Percentiles rank a stretch among this genome's conserved stretches.
phyloP scores from a whole-genome alignment of 2,113 vertebrate species.

The Clupea harengus region DNA sequence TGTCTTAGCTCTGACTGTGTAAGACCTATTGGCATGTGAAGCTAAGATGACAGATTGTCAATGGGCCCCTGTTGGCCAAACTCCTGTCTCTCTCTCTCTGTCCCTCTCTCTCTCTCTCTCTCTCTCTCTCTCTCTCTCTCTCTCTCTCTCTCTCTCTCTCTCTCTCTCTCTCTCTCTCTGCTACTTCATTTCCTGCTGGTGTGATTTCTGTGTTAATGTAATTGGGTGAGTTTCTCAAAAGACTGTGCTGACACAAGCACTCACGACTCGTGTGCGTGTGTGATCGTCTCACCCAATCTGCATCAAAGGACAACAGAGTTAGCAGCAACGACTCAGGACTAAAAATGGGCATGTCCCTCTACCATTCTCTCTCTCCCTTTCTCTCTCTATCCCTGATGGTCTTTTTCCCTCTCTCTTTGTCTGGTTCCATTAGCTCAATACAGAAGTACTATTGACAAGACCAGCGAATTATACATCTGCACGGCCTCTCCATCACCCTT shows the following conservation, averaged over 20 bases:
- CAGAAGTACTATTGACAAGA: background rate
- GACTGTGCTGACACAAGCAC: conserved; percentile 5
- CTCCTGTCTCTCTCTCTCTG: background rate
- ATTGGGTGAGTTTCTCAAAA: background rate
- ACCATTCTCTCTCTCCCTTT: conserved; percentile 1
- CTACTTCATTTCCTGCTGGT: background rate
- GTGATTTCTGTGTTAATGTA: background rate
- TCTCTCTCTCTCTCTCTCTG: background rate
- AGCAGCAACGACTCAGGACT: background rate
- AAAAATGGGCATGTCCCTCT: background rate
- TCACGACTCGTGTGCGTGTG: conserved; percentile 5
- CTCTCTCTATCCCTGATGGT: background rate
- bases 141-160: background rate
- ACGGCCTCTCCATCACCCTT: background rate
- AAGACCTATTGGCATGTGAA: background rate
- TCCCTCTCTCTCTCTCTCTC: background rate
- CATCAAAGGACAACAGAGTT: background rate
- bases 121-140: background rate
- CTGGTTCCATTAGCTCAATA: background rate
- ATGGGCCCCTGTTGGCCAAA: background rate
- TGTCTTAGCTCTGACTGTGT: background rate
- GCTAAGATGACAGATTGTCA: background rate
- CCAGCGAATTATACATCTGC: background rate
- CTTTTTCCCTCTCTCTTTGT: background rate
- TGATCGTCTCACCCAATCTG: background rate